These are phyloP conservation scores for Tachystola acroxantha DNA, from an alignment of 2,888 invertebrate species.

Conservation along the genomic window DNA sequence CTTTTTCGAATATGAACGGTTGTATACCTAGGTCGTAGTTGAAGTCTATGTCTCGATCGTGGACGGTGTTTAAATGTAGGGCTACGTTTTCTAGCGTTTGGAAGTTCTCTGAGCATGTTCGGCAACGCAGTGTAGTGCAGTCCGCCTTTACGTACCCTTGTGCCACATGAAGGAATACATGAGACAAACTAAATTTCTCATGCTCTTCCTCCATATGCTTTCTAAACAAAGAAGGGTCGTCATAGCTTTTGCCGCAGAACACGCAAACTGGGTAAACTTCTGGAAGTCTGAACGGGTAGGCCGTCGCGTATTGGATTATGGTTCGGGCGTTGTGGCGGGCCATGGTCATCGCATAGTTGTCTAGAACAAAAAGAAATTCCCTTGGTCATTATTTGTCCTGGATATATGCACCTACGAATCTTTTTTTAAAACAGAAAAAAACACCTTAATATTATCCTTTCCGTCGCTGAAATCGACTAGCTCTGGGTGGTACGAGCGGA, in stretches of 20 bases:
- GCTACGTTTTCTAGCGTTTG: conserved; percentile 43
- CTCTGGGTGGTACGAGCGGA: conserved; percentile 61
- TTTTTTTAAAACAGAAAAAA: neutral
- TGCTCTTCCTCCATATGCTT: conserved; percentile 45
- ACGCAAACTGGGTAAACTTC: conserved; percentile 38
- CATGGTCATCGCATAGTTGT: conserved; percentile 23
- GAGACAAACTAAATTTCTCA: conserved; percentile 30
- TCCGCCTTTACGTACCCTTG: conserved; percentile 62
- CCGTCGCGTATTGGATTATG: conserved; percentile 38
- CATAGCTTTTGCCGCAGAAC: conserved; percentile 45
- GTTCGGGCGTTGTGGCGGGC: conserved; percentile 37
- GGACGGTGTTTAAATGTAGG: conserved; percentile 39
- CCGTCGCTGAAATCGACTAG: conserved; percentile 38
- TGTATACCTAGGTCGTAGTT: conserved; percentile 47
- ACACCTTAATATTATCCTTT: conserved; percentile 28
- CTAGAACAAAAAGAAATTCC: no score
- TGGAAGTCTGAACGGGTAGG: conserved; percentile 45
- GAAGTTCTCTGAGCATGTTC: conserved; percentile 39
- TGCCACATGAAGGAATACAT: conserved; percentile 35
- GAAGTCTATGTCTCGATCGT: conserved; percentile 40
- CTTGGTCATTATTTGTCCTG: no score
- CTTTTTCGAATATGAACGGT: conserved; percentile 51
- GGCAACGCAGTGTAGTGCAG: conserved; percentile 52
- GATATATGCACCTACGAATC: no score
- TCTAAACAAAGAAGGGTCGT: conserved; percentile 39